These are phyloP conservation scores for Prunella himalayana DNA, from an alignment of 2,113 vertebrate genomes.

Conservation along the genomic window DNA sequence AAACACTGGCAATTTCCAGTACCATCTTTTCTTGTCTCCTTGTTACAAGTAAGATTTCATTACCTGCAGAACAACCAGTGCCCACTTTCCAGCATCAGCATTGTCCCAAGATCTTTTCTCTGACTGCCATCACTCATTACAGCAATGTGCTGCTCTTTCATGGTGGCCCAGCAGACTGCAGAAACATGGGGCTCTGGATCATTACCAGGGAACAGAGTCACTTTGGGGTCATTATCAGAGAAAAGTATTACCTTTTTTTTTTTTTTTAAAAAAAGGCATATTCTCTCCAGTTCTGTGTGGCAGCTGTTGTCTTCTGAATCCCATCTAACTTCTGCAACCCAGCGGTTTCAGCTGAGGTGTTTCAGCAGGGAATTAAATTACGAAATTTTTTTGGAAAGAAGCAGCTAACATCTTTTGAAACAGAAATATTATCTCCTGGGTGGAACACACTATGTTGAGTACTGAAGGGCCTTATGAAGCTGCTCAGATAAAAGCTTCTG, in stretches of 20 bases:
- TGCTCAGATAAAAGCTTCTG: slow-evolving; percentile 23
- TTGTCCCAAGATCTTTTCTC: slow-evolving; percentile 31
- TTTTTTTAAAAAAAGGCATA: not conserved
- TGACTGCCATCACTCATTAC: not conserved
- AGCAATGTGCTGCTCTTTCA: not conserved
- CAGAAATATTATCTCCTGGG: not conserved
- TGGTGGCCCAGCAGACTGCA: not conserved
- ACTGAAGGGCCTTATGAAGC: not conserved
- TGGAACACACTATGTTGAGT: not conserved
- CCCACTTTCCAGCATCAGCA: not conserved
- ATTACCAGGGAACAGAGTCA: slow-evolving; percentile 29
- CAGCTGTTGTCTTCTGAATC: not conserved
- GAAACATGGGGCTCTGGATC: slow-evolving; percentile 9
- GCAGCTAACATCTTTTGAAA: slow-evolving; percentile 12
- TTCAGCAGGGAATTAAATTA: slow-evolving; percentile 30
- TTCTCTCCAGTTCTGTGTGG: not conserved
- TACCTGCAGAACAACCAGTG: not conserved
- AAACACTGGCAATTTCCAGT: slow-evolving; percentile 38
- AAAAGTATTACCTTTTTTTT: not conserved
- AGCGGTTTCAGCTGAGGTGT: rapidly evolving
- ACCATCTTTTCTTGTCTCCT: slow-evolving; percentile 27
- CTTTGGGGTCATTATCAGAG: slow-evolving; percentile 35
- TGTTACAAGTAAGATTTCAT: slow-evolving; percentile 21
- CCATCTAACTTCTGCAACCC: not conserved
- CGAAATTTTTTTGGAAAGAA: not conserved